These are phyloP conservation scores for Rhingia rostrata DNA, from an alignment of 2,888 invertebrate genomes.

Conservation along the genomic window DNA sequence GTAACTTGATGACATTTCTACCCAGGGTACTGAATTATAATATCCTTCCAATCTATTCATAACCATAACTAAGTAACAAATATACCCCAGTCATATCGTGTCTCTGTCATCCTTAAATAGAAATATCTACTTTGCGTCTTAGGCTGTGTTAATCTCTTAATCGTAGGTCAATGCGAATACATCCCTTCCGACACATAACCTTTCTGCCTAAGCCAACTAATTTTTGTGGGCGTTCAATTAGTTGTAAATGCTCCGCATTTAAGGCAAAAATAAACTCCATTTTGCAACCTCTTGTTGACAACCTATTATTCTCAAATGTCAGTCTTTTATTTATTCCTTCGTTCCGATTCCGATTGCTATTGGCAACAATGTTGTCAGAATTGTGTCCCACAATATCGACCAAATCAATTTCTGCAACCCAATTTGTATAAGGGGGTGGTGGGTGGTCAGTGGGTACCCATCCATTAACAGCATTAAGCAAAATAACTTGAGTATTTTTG, in stretches of 20 bases:
- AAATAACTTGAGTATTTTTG: too few species aligned
- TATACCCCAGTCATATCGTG: not conserved
- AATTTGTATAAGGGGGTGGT: too few species aligned
- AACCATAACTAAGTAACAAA: not conserved
- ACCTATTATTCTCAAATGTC: not conserved
- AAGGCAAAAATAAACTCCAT: not conserved
- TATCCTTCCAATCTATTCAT: not conserved
- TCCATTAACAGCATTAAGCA: too few species aligned
- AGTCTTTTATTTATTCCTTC: not conserved
- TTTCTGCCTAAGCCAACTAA: not conserved
- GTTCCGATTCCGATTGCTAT: not conserved
- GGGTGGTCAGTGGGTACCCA: too few species aligned
- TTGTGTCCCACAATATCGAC: not conserved
- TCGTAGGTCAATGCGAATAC: constrained; percentile 6
- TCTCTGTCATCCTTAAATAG: not conserved
- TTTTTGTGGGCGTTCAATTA: not conserved
- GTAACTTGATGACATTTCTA: not conserved
- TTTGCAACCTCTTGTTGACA: not conserved
- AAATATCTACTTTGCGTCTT: not conserved
- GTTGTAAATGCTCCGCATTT: not conserved
- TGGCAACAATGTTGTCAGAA: constrained; percentile 8
- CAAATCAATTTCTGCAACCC: constrained; percentile 24
- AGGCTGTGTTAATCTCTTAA: constrained; percentile 17
- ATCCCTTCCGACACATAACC: constrained; percentile 2
- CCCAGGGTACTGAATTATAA: not conserved